Conservation (phyloP, 64 coral and sea anemone species). For the Stylophora pistillata region DNA sequence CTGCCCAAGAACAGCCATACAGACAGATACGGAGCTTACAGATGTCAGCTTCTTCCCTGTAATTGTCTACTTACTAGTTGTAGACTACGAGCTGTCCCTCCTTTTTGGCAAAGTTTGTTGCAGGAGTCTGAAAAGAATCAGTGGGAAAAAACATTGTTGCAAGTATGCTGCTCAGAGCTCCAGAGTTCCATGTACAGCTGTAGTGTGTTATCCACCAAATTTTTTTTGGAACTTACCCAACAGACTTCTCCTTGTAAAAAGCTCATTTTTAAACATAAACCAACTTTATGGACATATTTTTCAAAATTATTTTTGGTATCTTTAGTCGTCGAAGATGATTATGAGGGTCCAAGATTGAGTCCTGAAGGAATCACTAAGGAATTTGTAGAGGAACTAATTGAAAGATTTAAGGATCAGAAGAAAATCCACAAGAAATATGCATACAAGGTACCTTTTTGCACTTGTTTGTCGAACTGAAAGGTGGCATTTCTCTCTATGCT, state of each 20-base stretch:
- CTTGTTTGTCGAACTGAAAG: not conserved
- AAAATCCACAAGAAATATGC: slow-evolving; percentile 98
- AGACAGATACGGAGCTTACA: slow-evolving; percentile 49
- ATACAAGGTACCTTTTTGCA: slow-evolving; percentile 63
- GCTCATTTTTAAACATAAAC: not conserved
- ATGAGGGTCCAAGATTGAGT: slow-evolving; percentile 88
- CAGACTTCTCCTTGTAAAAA: no score
- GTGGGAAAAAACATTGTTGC: no score
- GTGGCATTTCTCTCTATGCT: no score
- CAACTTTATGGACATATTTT: not conserved
- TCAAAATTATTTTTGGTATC: not conserved
- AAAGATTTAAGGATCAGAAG: slow-evolving; percentile 91
- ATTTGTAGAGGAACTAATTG: slow-evolving; percentile 85
- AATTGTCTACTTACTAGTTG: not conserved
- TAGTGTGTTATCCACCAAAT: no score
- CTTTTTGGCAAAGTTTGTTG: no score
- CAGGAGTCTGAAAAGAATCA: no score
- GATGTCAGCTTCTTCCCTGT: not conserved
- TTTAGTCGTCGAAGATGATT: slow-evolving; percentile 82
- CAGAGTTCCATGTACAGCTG: no score
- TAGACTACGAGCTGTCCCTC: not conserved
- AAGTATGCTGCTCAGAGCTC: no score
- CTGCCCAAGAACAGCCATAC: slow-evolving; percentile 37
- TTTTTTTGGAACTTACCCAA: no score
- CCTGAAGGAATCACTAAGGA: slow-evolving; percentile 77